Base-by-base conservation (phyloP, 2,797 vertebrate species). In the Antennarius maculatus region DNA sequence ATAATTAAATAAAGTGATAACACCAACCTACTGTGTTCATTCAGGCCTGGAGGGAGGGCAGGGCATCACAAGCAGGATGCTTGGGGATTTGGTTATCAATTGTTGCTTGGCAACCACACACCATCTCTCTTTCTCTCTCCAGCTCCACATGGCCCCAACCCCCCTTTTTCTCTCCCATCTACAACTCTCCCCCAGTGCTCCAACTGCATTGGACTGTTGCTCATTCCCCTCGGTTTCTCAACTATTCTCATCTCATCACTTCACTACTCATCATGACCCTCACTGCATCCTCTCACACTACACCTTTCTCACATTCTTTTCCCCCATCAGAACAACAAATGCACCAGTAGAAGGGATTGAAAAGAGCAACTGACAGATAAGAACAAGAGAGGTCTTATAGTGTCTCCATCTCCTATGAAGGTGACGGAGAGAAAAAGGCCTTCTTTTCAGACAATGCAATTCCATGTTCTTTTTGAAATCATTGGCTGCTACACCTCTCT, bases 61-160 rank as follows among this genome's bases (percentile, higher is more conserved):
- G 86, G 88, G 77, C 76, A 79, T 87, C 88, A 88, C 88, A 79
- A 80, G 72, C 65, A 71, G 86, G 89, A 90, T 94, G 90, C 92
- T 88, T 80, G 48, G 93, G 93, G 94, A 95, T 96, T 95, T 94
- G 92, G 86, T 93, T 95, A 95, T 94, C 90, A 54, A 52, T 89
- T 84, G 93, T 93, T 95, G 92, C 94, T 74, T 92, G 87, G 92
- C 91, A 92, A 95, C 81, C 73, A 72, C 90, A 81, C 57, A 69
- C 84, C 68, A 92, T 89, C 82, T 54, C 74, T 68, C 66, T 50
- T 51, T 51, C 61, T 54, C 53, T 39, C 69, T 58, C 74, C 42
- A 31, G 15, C 41, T 18, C 48, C 18, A 54, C 51, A 29, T 16
- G 8, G 57, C 47, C 12, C 4, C 47, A 17, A 62, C 66, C 76